phyloP scores from a whole-genome alignment of 1,140 invertebrate species.

The Cherax destructor region DNA sequence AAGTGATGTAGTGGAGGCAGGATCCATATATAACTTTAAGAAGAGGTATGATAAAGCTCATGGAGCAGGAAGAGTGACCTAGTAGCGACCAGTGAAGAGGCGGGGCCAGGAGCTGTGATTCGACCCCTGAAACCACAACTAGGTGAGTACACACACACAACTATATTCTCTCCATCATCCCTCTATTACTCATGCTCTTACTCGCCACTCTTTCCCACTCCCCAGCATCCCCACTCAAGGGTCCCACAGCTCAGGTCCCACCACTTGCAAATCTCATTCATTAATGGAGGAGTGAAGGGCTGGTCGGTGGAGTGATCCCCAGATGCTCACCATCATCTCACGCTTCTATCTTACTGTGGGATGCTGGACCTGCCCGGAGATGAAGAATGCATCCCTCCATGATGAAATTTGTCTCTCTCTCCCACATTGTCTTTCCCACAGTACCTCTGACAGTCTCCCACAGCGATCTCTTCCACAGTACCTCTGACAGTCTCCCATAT shows the following conservation, averaged over 20 bases:
- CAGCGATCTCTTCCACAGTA: conserved; percentile 10
- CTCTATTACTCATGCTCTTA: no score
- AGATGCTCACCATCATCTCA: background rate
- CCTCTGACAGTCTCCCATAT: conserved; percentile 5
- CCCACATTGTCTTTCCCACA: background rate
- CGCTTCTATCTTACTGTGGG: background rate
- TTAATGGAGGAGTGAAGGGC: no score
- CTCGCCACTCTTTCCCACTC: background rate
- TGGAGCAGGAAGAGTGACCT: no score
- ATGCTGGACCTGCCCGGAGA: background rate
- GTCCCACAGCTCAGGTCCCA: background rate
- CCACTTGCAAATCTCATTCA: background rate
- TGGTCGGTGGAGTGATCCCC: background rate
- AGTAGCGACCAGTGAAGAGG: no score
- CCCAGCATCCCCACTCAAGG: background rate
- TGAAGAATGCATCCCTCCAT: background rate
- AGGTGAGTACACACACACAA: no score
- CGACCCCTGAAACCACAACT: no score
- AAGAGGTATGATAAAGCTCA: no score
- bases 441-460: background rate
- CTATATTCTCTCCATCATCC: no score
- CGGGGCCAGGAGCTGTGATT: no score
- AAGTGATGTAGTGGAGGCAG: no score
- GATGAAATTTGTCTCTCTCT: background rate
- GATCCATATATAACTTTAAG: no score